phyloP scores from a whole-genome alignment of 1,140 invertebrate genomes.

The Camponotus pennsylvanicus region DNA sequence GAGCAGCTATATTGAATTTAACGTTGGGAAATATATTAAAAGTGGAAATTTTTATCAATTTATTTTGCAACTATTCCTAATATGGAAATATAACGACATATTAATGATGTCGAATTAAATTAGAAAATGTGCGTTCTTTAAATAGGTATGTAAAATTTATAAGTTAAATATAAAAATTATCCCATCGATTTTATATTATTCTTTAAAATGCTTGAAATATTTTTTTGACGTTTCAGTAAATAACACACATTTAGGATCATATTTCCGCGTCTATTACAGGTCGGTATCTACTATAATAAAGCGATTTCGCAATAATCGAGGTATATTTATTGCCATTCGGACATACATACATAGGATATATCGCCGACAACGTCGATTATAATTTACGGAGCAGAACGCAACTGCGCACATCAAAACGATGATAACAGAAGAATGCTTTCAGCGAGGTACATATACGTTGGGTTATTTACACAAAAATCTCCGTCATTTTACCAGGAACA shows the following conservation, averaged over 20 bases:
- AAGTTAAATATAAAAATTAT: not conserved
- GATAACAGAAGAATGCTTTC: slow-evolving; percentile 63
- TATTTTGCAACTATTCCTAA: no score
- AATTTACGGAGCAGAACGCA: slow-evolving; percentile 43
- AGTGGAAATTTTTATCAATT: no score
- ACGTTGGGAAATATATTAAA: no score
- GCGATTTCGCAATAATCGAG: slow-evolving; percentile 35
- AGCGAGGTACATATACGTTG: slow-evolving; percentile 12
- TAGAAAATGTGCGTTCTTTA: no score
- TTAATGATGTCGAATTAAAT: no score
- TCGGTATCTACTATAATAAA: slow-evolving; percentile 17
- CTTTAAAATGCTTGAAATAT: not conserved
- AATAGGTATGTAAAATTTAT: not conserved
- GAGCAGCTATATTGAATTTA: no score
- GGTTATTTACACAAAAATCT: slow-evolving; percentile 62
- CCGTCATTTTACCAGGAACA: slow-evolving; percentile 54
- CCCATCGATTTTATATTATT: not conserved
- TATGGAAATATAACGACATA: no score
- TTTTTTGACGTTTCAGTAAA: not conserved
- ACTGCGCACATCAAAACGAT: slow-evolving; percentile 43
- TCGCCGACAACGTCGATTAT: slow-evolving; percentile 33
- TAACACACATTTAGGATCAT: slow-evolving; percentile 2
- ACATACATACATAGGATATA: not conserved
- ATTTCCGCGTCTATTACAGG: slow-evolving; percentile 21
- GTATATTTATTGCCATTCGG: slow-evolving; percentile 44